These are phyloP conservation scores for Clistopyga incitator DNA, from an alignment of 2,888 invertebrate genomes.

Conservation along the genomic window DNA sequence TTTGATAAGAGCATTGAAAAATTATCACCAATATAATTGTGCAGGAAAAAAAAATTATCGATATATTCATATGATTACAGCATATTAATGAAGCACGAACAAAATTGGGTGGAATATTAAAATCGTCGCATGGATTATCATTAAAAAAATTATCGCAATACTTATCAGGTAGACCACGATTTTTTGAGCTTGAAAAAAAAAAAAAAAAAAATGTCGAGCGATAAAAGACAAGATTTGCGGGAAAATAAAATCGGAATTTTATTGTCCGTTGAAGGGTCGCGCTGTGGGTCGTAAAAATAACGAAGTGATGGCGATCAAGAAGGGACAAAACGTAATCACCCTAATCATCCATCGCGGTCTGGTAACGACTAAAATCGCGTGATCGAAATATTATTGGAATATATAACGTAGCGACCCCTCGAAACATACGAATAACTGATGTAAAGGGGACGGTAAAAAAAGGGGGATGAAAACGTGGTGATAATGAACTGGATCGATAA, in stretches of 20 bases:
- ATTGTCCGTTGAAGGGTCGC: slow-evolving; percentile 6
- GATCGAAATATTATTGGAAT: slow-evolving; percentile 13
- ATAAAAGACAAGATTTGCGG: background rate
- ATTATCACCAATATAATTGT: too few relatives aligned
- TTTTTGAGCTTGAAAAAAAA: too few relatives aligned
- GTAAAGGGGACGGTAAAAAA: background rate
- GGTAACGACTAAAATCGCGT: slow-evolving; percentile 12
- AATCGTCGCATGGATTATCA: too few relatives aligned
- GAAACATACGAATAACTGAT: background rate
- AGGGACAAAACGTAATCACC: background rate
- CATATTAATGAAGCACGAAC: too few relatives aligned
- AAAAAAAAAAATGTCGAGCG: too few relatives aligned
- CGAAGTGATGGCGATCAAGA: background rate
- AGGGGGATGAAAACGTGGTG: background rate
- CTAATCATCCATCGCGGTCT: background rate
- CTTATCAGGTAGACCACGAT: too few relatives aligned
- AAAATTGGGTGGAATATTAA: too few relatives aligned
- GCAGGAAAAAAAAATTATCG: too few relatives aligned
- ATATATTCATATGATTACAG: too few relatives aligned
- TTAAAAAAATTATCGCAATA: too few relatives aligned
- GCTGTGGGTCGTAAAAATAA: background rate
- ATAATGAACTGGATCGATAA: slow-evolving; percentile 2
- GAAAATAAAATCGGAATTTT: background rate
- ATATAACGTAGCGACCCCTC: background rate
- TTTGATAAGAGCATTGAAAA: too few relatives aligned